Conservation (phyloP, 2,113 vertebrate genomes). For the Nothocercus nigrocapillus region DNA sequence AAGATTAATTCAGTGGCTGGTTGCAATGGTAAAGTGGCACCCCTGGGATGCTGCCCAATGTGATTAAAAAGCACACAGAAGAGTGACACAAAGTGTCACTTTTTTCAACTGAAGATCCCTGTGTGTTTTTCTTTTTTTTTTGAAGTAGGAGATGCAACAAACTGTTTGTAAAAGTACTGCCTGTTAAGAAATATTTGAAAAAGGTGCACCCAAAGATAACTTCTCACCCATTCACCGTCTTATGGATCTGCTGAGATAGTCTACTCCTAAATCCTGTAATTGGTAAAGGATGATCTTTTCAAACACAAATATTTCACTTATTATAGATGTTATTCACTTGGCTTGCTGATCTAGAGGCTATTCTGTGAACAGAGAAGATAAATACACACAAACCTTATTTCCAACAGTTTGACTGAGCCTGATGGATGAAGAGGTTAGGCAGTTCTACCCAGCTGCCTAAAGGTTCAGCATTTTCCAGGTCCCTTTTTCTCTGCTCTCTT, state of each 20-base stretch:
- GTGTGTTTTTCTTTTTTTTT: not conserved
- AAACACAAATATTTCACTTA: not conserved
- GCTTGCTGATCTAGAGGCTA: not conserved
- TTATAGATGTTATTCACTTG: not conserved
- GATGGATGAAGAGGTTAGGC: not conserved
- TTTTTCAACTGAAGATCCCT: not conserved
- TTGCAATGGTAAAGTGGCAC: not conserved
- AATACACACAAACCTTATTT: not conserved
- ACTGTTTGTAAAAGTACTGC: not conserved
- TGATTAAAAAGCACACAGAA: conserved; percentile 2
- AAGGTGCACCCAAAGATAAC: not conserved
- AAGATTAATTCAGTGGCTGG: not conserved
- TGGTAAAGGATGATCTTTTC: not conserved
- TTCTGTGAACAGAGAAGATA: not conserved
- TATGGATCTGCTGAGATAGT: not conserved
- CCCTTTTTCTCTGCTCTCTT: not conserved
- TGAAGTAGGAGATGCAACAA: not conserved
- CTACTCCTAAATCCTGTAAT: not conserved
- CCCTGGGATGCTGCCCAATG: not conserved
- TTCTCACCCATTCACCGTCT: not conserved
- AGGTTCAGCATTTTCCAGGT: not conserved
- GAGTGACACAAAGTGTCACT: not conserved
- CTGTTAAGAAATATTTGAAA: not conserved
- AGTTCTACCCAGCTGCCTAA: not conserved
- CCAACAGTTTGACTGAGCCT: not conserved